phyloP scores from a whole-genome alignment of 2,888 invertebrate genomes.

The Rambutsinella grinnellia region DNA sequence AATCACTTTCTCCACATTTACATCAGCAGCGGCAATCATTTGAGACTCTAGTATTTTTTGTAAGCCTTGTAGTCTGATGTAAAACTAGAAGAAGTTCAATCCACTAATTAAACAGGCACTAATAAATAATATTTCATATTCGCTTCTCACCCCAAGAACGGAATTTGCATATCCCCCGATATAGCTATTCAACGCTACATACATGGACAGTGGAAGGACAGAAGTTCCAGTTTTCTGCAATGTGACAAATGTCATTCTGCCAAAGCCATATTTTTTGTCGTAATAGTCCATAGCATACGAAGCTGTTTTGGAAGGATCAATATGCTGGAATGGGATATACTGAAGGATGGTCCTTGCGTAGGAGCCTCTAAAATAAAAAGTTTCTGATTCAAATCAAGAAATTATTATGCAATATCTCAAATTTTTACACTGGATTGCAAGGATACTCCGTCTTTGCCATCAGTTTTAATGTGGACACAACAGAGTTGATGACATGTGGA shows the following conservation, averaged over 20 bases:
- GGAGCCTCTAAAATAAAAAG: slow-evolving; percentile 32
- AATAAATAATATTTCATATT: background rate
- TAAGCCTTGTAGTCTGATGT: slow-evolving; percentile 61
- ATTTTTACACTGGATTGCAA: slow-evolving; percentile 56
- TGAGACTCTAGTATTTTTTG: slow-evolving; percentile 51
- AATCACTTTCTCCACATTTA: slow-evolving; percentile 58
- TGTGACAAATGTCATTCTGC: slow-evolving; percentile 43
- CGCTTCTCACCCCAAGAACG: slow-evolving; percentile 56
- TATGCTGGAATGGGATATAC: slow-evolving; percentile 62
- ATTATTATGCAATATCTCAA: background rate
- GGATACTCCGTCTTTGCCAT: slow-evolving; percentile 60
- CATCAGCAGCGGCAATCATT: slow-evolving; percentile 23
- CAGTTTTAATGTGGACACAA: slow-evolving; percentile 56
- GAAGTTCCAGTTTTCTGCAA: slow-evolving; percentile 60
- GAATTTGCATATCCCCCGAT: slow-evolving; percentile 60
- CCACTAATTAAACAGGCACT: background rate
- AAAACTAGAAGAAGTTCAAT: slow-evolving; percentile 46
- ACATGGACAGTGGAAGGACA: slow-evolving; percentile 60
- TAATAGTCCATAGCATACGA: slow-evolving; percentile 60
- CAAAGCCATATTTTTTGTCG: slow-evolving; percentile 61
- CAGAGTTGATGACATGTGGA: slow-evolving; percentile 61
- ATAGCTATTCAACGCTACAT: slow-evolving; percentile 52
- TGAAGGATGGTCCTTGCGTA: slow-evolving; percentile 61
- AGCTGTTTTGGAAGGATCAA: slow-evolving; percentile 59
- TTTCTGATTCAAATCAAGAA: background rate